Percentiles rank a stretch among this genome's conserved stretches.
Evolutionary conservation across 2,797 vertebrate genomes (phyloP).

Genomic region (Labroides dimidiatus): DNA sequence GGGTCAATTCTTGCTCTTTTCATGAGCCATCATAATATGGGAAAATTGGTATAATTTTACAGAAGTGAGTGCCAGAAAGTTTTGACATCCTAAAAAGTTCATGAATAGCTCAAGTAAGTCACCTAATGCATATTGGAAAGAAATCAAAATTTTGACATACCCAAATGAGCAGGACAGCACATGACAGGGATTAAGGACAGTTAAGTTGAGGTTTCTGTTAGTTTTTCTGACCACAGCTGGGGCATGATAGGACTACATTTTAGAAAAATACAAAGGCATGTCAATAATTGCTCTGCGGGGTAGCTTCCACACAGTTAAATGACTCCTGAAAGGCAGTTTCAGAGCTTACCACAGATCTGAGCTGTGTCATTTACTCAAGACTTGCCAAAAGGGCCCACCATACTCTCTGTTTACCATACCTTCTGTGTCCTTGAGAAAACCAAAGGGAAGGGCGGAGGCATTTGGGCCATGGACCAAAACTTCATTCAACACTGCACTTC

Average conservation of each 20-base stretch:
- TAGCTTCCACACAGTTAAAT: constrained; percentile 45
- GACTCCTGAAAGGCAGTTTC: constrained; percentile 40
- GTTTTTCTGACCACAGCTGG: too few species aligned
- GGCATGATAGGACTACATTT: too few species aligned
- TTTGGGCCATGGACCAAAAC: constrained; percentile 39
- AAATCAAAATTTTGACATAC: background rate
- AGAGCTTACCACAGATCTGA: constrained; percentile 41
- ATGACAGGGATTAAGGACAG: background rate
- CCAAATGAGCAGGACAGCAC: background rate
- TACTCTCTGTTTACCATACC: constrained; percentile 38
- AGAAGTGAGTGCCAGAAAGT: too few species aligned
- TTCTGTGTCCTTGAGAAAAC: constrained; percentile 47
- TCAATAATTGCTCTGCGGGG: constrained; percentile 32
- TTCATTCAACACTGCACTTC: constrained; percentile 38
- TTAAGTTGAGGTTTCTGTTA: too few species aligned
- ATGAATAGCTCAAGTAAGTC: background rate
- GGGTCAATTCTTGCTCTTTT: too few species aligned
- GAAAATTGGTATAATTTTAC: too few species aligned
- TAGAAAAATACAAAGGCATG: background rate
- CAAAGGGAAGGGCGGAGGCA: constrained; percentile 17
- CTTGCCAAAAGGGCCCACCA: constrained; percentile 33
- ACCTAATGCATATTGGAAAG: background rate
- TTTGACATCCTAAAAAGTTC: background rate
- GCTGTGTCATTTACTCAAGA: constrained; percentile 46
- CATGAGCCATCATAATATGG: too few species aligned